A percentile compares a stretch with the other conserved stretches of the same genome.
Evolutionary conservation across 2,797 vertebrate genomes (phyloP).

Genomic region (Sebastes vulpes): DNA sequence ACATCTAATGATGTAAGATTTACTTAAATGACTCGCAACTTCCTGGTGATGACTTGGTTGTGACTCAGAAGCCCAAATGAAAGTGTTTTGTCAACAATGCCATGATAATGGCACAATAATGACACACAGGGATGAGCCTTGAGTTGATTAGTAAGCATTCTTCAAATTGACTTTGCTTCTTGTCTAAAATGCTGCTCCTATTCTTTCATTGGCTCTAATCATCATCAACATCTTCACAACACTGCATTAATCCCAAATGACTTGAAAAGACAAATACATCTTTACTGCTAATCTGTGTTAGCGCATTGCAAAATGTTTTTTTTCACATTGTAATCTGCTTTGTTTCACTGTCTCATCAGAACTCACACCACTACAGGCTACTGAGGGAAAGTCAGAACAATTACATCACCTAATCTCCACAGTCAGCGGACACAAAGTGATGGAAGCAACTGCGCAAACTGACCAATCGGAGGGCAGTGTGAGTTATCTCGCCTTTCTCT

Average conservation of each 20-base stretch:
- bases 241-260: background rate
- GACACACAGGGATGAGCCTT: background rate
- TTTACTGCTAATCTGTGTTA: background rate
- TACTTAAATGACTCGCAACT: constrained; percentile 23
- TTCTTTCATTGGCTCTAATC: background rate
- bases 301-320: constrained; percentile 14
- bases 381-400: constrained; percentile 69
- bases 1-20: constrained; percentile 34
- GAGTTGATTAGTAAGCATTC: background rate
- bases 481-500: constrained; percentile 17
- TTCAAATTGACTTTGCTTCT: background rate
- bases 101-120: constrained; percentile 20
- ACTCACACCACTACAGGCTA: constrained; percentile 51
- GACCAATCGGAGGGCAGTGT: constrained; percentile 51
- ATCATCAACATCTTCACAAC: background rate
- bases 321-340: constrained; percentile 23
- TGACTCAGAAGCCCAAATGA: constrained; percentile 48
- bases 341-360: constrained; percentile 43
- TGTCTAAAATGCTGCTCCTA: background rate
- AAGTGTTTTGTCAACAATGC: constrained; percentile 24
- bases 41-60: constrained; percentile 15
- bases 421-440: constrained; percentile 57
- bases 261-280: background rate
- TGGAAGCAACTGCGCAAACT: constrained; percentile 43
- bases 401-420: constrained; percentile 67